These are phyloP conservation scores for Orthonyx spaldingii DNA, from an alignment of 2,113 vertebrate species.

Conservation along the genomic window DNA sequence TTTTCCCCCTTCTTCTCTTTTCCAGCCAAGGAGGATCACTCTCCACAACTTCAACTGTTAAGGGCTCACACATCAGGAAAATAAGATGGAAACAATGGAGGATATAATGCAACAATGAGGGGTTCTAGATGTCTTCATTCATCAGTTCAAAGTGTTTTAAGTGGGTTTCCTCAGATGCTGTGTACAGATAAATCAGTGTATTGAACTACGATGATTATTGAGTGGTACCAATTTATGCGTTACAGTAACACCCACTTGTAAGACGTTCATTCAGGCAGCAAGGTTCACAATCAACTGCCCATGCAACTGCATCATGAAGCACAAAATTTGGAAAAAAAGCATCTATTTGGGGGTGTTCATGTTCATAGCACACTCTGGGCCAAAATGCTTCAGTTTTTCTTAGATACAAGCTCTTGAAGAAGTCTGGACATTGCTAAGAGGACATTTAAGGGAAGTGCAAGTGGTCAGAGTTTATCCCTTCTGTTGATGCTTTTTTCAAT, in stretches of 20 bases:
- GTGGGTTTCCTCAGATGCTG: not conserved
- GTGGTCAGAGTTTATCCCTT: not conserved
- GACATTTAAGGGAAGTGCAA: not conserved
- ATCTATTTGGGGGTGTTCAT: not conserved
- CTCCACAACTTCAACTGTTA: not conserved
- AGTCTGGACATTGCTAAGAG: not conserved
- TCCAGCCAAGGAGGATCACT: not conserved
- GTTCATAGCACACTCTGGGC: not conserved
- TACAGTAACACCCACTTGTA: not conserved
- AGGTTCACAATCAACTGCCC: not conserved
- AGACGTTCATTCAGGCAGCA: not conserved
- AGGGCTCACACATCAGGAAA: not conserved
- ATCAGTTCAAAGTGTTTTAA: not conserved
- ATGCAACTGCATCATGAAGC: not conserved
- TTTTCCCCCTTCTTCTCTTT: not conserved
- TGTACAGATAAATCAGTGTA: not conserved
- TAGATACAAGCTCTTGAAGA: not conserved
- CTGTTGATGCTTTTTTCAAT: not conserved
- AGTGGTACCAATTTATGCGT: not conserved
- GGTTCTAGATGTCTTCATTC: slow-evolving; percentile 11
- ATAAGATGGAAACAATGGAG: not conserved
- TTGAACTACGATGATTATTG: not conserved
- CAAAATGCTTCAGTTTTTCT: not conserved
- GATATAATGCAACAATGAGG: not conserved
- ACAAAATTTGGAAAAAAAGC: not conserved